These are phyloP conservation scores for Galaxias olidus DNA, from an alignment of 2,797 vertebrate genomes.

Conservation along the genomic window DNA sequence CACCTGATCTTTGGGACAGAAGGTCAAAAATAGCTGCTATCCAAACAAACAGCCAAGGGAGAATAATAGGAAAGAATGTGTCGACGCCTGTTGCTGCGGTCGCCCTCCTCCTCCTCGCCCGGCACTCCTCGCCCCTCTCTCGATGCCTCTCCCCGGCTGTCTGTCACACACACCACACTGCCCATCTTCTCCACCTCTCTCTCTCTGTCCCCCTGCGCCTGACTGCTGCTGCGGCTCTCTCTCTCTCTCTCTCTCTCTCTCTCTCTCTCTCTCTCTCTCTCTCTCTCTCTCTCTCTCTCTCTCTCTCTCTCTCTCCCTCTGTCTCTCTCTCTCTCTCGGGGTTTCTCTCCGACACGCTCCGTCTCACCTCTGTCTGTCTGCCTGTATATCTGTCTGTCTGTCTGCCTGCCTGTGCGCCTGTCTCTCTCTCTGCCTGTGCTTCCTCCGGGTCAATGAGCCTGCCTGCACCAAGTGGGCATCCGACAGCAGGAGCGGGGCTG, in stretches of 20 bases:
- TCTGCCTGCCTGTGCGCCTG: constrained; percentile 40
- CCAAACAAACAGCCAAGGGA: constrained; percentile 38
- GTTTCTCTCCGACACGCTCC: constrained; percentile 31
- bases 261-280: constrained; percentile 31
- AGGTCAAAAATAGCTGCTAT: constrained; percentile 31
- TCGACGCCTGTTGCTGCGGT: constrained; percentile 67
- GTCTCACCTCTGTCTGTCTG: constrained; percentile 30
- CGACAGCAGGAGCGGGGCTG: constrained; percentile 36
- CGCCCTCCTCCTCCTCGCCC: constrained; percentile 23
- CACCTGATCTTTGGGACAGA: constrained; percentile 31
- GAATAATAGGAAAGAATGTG: constrained; percentile 64
- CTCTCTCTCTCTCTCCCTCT: constrained; percentile 24
- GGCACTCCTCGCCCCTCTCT: constrained; percentile 51
- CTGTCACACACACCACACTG: not conserved
- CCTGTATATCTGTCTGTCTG: constrained; percentile 27
- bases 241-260: constrained; percentile 43
- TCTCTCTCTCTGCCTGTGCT: constrained; percentile 27
- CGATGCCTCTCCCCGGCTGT: constrained; percentile 48
- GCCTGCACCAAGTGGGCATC: constrained; percentile 47
- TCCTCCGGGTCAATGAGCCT: not conserved
- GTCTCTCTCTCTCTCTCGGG: constrained; percentile 11
- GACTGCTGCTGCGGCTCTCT: not conserved
- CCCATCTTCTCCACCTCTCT: not conserved
- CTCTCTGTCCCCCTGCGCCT: constrained; percentile 1
- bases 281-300: constrained; percentile 38